Evolutionary conservation across 2,888 invertebrate species (phyloP), one percentile per base, ranked within the genome.

Genomic region (Oxytorus armatus): DNA sequence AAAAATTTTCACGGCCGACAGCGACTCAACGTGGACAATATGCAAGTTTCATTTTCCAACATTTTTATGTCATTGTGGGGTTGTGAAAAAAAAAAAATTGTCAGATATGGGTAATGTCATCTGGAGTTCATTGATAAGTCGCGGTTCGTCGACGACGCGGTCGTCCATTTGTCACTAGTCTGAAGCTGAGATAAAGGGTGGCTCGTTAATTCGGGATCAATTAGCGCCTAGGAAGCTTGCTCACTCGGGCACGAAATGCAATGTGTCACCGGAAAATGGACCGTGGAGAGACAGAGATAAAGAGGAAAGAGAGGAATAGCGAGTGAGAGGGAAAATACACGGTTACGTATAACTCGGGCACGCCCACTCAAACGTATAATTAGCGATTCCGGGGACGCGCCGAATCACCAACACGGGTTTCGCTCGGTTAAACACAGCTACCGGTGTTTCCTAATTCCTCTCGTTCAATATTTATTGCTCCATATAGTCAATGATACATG

Each of bases 141-240:
- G 42, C n/a, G n/a, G n/a, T n/a, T 66, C 66, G 51, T 57, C 29
- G 73, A 44, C 55, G 65, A 33, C 39, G 44, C 51, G 39, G 53
- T 79, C 85, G 84, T 87, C 88, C 83, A 87, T 86, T 86, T 85
- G 83, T 83, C 84, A 85, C 81, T 74, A 63, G 63, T 74, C 63
- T 18, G 11, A 66, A 82, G 82, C 81, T 76, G 83, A 81, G 81
- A 85, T 86, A 88, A 83, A 84, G 83, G 84, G 83, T 82, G 70
- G 82, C 87, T 86, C 86, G 86, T 89, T 89, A 88, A 89, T 89
- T 88, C 83, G 69, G 81, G 85, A 86, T 87, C 87, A 90, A 90
- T 90, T 90, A 90, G 82, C 85, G 84, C 84, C 84, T 84, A 29
- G 69, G 42, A 49, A 55, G 51, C 83, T 72, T 69, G 77, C 80